Conservation (phyloP, 2,888 invertebrate species). For the Coleophora flavipennella region DNA sequence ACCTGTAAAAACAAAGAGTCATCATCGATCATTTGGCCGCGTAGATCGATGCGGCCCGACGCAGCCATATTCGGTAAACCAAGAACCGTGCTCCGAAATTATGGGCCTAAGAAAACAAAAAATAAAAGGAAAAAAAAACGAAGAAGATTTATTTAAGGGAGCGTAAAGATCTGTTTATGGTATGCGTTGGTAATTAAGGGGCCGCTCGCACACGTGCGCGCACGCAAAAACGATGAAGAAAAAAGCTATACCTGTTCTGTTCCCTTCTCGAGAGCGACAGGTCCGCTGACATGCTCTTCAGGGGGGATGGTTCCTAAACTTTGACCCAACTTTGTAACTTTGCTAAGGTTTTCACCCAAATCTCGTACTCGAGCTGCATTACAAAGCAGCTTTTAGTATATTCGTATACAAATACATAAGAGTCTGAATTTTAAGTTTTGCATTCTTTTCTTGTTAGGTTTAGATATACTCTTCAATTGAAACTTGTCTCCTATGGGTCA, state of each 20-base stretch:
- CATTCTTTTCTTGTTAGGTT: too few species aligned
- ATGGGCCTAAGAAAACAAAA: conserved; percentile 63
- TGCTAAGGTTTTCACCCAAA: too few species aligned
- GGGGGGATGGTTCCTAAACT: conserved; percentile 44
- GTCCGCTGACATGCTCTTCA: conserved; percentile 64
- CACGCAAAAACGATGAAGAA: conserved; percentile 61
- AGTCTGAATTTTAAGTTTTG: too few species aligned
- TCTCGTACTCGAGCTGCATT: too few species aligned
- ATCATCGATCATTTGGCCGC: conserved; percentile 51
- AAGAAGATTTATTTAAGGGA: conserved; percentile 71
- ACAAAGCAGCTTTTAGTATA: too few species aligned
- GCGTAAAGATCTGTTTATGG: conserved; percentile 74
- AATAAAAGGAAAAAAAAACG: conserved; percentile 20
- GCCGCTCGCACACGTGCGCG: conserved; percentile 66
- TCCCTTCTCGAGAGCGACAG: conserved; percentile 58
- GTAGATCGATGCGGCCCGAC: conserved; percentile 29
- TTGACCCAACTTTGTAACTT: too few species aligned
- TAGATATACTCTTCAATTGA: too few species aligned
- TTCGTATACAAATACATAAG: too few species aligned
- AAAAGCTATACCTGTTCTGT: conserved; percentile 69
- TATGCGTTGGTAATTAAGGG: conserved; percentile 73
- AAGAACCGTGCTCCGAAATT: conserved; percentile 55
- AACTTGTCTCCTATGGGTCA: too few species aligned
- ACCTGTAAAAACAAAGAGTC: conserved; percentile 62
- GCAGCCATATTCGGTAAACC: conserved; percentile 46